A percentile compares a stretch with the other conserved stretches of the same genome.
These are phyloP conservation scores for Leptoteleia sp. DNA, from an alignment of 1,140 invertebrate genomes.

Conservation along the genomic window DNA sequence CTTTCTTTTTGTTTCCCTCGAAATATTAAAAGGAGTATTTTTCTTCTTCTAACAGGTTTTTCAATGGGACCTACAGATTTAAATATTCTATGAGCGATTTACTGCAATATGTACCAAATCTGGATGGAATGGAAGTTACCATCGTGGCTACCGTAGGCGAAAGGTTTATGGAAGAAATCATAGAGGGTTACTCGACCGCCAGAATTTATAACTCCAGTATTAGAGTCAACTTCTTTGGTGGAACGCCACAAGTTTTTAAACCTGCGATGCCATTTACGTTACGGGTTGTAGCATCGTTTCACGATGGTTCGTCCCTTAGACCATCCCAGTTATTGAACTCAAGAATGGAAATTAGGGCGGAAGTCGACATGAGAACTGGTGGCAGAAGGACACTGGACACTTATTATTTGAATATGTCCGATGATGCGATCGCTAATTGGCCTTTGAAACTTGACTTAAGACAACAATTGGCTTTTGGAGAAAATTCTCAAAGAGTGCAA, in stretches of 20 bases:
- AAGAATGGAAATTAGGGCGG: slow-evolving; percentile 83
- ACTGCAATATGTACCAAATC: slow-evolving; percentile 83
- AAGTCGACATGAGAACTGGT: slow-evolving; percentile 82
- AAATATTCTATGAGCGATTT: slow-evolving; percentile 91
- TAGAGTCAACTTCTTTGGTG: slow-evolving; percentile 91
- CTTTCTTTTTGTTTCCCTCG: too few species aligned
- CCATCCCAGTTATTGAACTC: slow-evolving; percentile 82
- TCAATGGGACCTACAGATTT: slow-evolving; percentile 93
- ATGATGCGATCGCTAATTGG: slow-evolving; percentile 86
- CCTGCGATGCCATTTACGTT: slow-evolving; percentile 92
- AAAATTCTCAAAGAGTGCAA: slow-evolving; percentile 80
- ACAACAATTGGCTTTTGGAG: slow-evolving; percentile 82
- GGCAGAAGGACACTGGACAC: slow-evolving; percentile 83
- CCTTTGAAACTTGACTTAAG: slow-evolving; percentile 88
- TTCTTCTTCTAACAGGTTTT: too few species aligned
- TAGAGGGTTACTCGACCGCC: slow-evolving; percentile 92
- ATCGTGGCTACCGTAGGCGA: slow-evolving; percentile 95
- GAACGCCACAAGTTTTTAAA: slow-evolving; percentile 95
- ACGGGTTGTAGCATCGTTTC: slow-evolving; percentile 88
- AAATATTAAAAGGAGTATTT: too few species aligned
- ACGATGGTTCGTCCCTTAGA: slow-evolving; percentile 88
- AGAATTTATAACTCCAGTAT: slow-evolving; percentile 93
- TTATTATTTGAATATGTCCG: slow-evolving; percentile 82
- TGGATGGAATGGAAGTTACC: slow-evolving; percentile 92
- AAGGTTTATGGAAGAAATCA: slow-evolving; percentile 91